Percentiles rank a stretch among this genome's conserved stretches.
Conservation (phyloP, 2,888 invertebrate genomes). For the Hirtodrosophila alboralis region DNA sequence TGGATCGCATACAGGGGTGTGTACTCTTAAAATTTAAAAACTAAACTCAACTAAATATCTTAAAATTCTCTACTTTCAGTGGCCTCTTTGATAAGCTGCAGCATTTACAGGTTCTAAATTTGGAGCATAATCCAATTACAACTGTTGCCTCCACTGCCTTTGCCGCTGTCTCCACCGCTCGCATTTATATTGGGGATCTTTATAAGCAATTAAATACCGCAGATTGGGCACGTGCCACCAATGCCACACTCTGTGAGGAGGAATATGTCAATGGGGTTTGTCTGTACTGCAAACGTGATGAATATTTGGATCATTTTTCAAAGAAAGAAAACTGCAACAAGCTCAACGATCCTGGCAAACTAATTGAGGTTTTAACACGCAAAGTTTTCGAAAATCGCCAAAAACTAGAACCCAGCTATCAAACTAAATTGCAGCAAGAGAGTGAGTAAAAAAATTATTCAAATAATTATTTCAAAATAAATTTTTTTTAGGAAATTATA, state of each 20-base stretch:
- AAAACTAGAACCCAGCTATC: constrained; percentile 24
- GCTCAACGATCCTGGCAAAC: constrained; percentile 50
- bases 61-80: constrained; percentile 13
- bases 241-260: constrained; percentile 70
- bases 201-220: constrained; percentile 39
- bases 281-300: constrained; percentile 64
- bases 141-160: constrained; percentile 63
- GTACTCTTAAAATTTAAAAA: not conserved
- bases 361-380: constrained; percentile 47
- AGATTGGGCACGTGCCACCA: constrained; percentile 60
- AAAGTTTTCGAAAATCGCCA: constrained; percentile 55
- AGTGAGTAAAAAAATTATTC: constrained; percentile 34
- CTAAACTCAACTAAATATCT: too few species aligned
- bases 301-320: constrained; percentile 66
- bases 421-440: constrained; percentile 10
- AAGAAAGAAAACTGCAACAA: constrained; percentile 68
- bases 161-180: constrained; percentile 46
- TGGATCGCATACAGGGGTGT: constrained; percentile 67
- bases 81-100: constrained; percentile 62
- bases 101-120: constrained; percentile 60
- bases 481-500: not conserved
- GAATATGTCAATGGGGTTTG: constrained; percentile 64
- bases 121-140: constrained; percentile 68
- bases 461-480: too few species aligned
- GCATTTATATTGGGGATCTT: constrained; percentile 61